phyloP scores from a whole-genome alignment of 2,113 vertebrate species.

The Percina caprodes region DNA sequence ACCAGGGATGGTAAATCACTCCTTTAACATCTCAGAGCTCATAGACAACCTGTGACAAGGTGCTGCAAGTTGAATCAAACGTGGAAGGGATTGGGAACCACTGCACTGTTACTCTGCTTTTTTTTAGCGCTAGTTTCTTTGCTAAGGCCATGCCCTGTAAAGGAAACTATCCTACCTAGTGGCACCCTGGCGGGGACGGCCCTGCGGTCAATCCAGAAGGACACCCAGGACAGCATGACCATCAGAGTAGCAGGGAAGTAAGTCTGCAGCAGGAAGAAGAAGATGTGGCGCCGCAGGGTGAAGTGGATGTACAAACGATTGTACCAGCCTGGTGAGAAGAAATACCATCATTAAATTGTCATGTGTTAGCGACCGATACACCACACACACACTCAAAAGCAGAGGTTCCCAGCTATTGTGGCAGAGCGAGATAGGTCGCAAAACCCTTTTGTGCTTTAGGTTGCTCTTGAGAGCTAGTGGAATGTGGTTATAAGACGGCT shows the following conservation, averaged over 20 bases:
- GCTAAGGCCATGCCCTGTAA: background rate
- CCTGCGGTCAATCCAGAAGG: slow-evolving; percentile 94
- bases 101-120: background rate
- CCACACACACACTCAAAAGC: slow-evolving; percentile 27
- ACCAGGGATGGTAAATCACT: background rate
- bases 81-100: background rate
- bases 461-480: slow-evolving; percentile 33
- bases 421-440: slow-evolving; percentile 40
- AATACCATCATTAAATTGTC: slow-evolving; percentile 40
- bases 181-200: slow-evolving; percentile 93
- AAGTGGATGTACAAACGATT: slow-evolving; percentile 94
- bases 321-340: slow-evolving; percentile 89
- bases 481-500: slow-evolving; percentile 27
- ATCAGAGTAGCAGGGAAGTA: slow-evolving; percentile 94
- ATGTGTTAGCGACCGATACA: slow-evolving; percentile 19
- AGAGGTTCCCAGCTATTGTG: slow-evolving; percentile 50
- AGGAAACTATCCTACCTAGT: slow-evolving; percentile 82
- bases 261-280: slow-evolving; percentile 95
- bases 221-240: slow-evolving; percentile 97
- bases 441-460: slow-evolving; percentile 59
- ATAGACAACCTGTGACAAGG: background rate
- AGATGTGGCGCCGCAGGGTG: slow-evolving; percentile 92
- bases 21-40: background rate
- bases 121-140: background rate
- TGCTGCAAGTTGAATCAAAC: background rate